Evolutionary conservation across 2,113 vertebrate species (phyloP), one percentile per base, ranked within the genome.

Genomic region (Oncorhynchus kisutch): DNA sequence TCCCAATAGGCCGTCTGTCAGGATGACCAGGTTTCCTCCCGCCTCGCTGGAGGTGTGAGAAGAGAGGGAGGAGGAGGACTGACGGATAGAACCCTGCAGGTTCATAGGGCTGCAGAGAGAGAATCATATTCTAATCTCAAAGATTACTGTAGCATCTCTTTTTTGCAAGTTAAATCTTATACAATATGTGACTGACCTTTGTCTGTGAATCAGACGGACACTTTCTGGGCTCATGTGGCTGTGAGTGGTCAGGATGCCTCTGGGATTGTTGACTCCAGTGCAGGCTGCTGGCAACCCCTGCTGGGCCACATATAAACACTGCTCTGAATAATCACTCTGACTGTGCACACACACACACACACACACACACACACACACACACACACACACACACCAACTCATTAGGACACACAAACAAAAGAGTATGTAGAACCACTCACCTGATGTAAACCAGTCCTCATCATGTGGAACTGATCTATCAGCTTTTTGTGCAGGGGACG

Each of bases 401-500:
- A 11, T 45, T 45, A 11, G 39, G 39, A 39, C 9, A 45, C 39
- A 45, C 39, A 72, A n/a, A 39, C 2, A 59, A 4, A 14, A 20
- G 4, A 22, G 12, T 48, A n/a, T 67, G 49, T 64, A 13, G 5
- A n/a, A 51, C 7, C 31, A 88, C 94, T 96, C 92, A 98, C 97
- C 0, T 97, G 96, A 82, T 96, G 96, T 72, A 99, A 92, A 78
- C 97, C 97, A 70, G 96, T 96, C 79, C 97, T 93, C 97, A 99
- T 98, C 95, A 99, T 95, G 85, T 99, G 97, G 92, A 99, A 99
- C 91, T 99, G 98, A 84, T 99, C 98, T 1, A 99, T 95, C 65
- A 99, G 93, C 82, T 99, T 99, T 88, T 98, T 99, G 88, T 99
- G 98, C 71, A 99, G 91, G 9, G 98, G 98, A 31, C 96, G 95